A percentile compares a stretch with the other conserved stretches of the same genome.
These are phyloP conservation scores for Blastomussa wellsi DNA, from an alignment of 92 coral and sea anemone species.

Conservation along the genomic window DNA sequence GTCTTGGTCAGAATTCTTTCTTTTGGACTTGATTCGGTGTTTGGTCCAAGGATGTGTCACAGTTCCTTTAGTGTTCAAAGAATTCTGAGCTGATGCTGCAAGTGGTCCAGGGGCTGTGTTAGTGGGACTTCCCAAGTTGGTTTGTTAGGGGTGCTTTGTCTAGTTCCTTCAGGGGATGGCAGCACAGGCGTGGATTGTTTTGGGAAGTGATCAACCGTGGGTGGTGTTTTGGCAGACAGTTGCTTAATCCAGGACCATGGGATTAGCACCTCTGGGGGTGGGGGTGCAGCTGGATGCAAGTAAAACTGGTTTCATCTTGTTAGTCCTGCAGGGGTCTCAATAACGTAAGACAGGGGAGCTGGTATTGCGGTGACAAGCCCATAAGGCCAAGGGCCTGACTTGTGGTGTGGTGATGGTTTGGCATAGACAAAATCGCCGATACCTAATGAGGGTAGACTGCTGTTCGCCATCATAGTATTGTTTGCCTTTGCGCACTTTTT, in stretches of 20 bases:
- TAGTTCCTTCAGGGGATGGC: no score
- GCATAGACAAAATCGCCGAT: constrained; percentile 32
- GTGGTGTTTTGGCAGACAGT: not conserved
- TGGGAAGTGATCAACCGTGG: not conserved
- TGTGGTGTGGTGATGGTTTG: constrained; percentile 52
- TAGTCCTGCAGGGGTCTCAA: no score
- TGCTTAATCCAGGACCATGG: not conserved
- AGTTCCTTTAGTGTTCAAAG: no score
- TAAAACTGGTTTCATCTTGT: not conserved
- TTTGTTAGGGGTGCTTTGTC: no score
- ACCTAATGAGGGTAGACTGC: constrained; percentile 7
- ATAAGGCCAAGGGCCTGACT: constrained; percentile 40
- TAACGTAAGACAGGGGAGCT: no score
- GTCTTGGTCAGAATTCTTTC: no score
- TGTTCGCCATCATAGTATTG: constrained; percentile 28
- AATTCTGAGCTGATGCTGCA: no score
- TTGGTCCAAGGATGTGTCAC: no score
- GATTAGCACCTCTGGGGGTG: constrained; percentile 19
- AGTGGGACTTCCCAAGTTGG: no score
- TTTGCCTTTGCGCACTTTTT: constrained; percentile 21
- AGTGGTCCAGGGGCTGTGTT: no score
- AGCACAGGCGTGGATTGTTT: no score
- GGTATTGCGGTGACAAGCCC: constrained; percentile 23
- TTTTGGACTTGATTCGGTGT: no score
- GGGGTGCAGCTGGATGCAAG: constrained; percentile 32